These are phyloP conservation scores for Achatina immaculata DNA, from an alignment of 1,140 invertebrate genomes.

Conservation along the genomic window DNA sequence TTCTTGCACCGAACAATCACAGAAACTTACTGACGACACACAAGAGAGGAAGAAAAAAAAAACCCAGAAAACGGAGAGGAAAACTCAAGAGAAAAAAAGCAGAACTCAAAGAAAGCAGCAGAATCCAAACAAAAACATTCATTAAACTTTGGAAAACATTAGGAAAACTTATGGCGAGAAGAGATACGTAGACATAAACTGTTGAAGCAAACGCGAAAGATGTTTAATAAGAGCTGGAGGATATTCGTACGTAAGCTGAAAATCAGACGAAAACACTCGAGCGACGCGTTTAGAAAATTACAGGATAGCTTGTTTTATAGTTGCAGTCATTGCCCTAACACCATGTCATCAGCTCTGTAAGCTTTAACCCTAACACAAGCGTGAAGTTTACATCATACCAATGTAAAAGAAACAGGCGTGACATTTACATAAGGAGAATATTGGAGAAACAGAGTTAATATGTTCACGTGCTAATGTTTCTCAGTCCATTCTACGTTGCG, in stretches of 20 bases:
- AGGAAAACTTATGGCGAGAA: neutral
- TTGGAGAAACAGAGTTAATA: too few species aligned
- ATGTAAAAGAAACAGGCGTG: neutral
- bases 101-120: neutral
- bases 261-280: conserved; percentile 4
- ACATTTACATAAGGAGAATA: too few species aligned
- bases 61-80: neutral
- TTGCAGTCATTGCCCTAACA: neutral
- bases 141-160: conserved; percentile 3
- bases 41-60: too few species aligned
- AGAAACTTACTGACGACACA: too few species aligned
- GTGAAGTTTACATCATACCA: neutral
- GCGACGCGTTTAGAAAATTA: neutral
- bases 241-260: neutral
- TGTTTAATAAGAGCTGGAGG: conserved; percentile 3
- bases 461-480: too few species aligned
- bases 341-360: conserved; percentile 2
- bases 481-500: too few species aligned
- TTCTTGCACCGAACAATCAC: too few species aligned
- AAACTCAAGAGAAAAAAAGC: conserved; percentile 1
- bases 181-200: neutral
- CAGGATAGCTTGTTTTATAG: neutral
- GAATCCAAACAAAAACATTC: neutral
- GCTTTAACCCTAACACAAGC: neutral
- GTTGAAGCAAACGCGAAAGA: conserved; percentile 1